Conservation (phyloP, 2,797 vertebrate species). For the Borostomias antarcticus region DNA sequence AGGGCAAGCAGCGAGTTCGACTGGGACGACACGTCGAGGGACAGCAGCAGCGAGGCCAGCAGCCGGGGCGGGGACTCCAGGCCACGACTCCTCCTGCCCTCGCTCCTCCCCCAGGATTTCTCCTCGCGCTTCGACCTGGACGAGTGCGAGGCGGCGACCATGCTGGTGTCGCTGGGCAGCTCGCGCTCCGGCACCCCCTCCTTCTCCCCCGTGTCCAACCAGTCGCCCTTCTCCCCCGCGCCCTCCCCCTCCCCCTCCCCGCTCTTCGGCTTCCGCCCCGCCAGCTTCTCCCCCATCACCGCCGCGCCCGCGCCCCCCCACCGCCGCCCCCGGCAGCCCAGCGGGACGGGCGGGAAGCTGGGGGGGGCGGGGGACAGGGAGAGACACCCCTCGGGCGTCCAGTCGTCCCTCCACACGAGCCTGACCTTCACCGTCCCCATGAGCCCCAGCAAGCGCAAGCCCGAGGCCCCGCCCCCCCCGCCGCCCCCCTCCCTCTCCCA, state of each 20-base stretch:
- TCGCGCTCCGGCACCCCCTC: constrained; percentile 90
- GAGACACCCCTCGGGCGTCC: constrained; percentile 79
- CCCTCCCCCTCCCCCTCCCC: constrained; percentile 91
- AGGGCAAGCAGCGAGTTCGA: constrained; percentile 87
- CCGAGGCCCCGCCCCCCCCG: constrained; percentile 77
- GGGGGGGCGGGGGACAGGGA: constrained; percentile 80
- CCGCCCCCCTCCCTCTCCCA: constrained; percentile 78
- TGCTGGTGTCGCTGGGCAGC: constrained; percentile 91
- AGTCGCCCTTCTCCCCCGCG: constrained; percentile 89
- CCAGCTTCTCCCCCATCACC: constrained; percentile 90
- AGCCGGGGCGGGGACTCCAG: constrained; percentile 84
- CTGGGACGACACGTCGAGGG: constrained; percentile 90
- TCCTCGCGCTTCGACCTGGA: constrained; percentile 90
- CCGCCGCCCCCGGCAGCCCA: constrained; percentile 84
- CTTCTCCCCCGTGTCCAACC: constrained; percentile 90
- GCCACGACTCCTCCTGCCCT: constrained; percentile 83
- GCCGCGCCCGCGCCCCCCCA: constrained; percentile 84
- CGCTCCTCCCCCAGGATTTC: constrained; percentile 80
- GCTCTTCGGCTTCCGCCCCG: constrained; percentile 88
- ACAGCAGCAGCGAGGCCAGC: constrained; percentile 87
- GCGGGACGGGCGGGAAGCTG: constrained; percentile 80
- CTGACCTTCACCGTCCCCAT: constrained; percentile 91
- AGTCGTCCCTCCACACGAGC: constrained; percentile 84
- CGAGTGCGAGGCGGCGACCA: constrained; percentile 92
- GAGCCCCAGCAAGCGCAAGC: constrained; percentile 87